A percentile compares a stretch with the other conserved stretches of the same genome.
These are phyloP conservation scores for Tipula vernalis DNA, from an alignment of 2,888 invertebrate species.

Conservation along the genomic window DNA sequence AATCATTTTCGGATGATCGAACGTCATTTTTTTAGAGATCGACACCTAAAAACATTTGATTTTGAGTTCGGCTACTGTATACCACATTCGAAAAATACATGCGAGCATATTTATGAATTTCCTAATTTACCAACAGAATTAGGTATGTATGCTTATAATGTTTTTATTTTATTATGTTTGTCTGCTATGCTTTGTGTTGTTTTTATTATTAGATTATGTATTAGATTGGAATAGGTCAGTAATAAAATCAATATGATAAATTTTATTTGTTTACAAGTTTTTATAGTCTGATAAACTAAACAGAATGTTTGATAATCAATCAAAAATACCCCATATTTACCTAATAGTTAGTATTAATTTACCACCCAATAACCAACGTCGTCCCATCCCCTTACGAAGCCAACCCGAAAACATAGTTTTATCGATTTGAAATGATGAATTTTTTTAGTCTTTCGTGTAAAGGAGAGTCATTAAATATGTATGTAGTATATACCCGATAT, in stretches of 20 bases:
- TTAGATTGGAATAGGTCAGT: neutral
- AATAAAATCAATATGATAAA: neutral
- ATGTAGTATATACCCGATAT: neutral
- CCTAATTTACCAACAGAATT: conserved; percentile 75
- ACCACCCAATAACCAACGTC: neutral
- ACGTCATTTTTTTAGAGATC: conserved; percentile 89
- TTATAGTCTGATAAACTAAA: neutral
- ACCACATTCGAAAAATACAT: conserved; percentile 92
- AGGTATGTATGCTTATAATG: conserved; percentile 45
- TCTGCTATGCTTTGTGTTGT: neutral
- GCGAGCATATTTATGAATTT: conserved; percentile 99
- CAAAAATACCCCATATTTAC: neutral
- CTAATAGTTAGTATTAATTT: neutral
- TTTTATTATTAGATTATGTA: conserved; percentile 11
- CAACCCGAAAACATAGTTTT: neutral
- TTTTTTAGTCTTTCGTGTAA: neutral
- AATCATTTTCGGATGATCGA: conserved; percentile 98
- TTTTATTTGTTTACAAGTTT: neutral
- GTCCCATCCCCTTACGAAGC: neutral
- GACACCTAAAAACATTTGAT: conserved; percentile 91
- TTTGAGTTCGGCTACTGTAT: conserved; percentile 99
- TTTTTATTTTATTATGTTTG: neutral
- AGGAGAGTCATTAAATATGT: neutral
- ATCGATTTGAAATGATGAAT: neutral
- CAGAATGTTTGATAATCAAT: neutral